phyloP scores from a whole-genome alignment of 2,888 invertebrate genomes.

The Dioctria linearis region DNA sequence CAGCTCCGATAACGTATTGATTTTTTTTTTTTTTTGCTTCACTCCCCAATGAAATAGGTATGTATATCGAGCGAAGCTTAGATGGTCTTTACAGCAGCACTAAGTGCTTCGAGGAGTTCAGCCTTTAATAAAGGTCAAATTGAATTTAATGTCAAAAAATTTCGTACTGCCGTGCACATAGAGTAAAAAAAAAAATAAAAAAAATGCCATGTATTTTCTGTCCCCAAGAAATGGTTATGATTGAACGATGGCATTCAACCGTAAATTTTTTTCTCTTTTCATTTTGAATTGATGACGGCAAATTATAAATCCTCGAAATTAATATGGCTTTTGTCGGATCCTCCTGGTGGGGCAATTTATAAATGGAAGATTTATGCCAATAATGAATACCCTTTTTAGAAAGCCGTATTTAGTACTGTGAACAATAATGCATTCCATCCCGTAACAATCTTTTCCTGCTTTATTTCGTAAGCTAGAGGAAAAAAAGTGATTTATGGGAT shows the following conservation, averaged over 20 bases:
- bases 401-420: too few species aligned
- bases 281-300: background rate
- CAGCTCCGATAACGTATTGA: conserved; percentile 33
- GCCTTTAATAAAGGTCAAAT: conserved; percentile 23
- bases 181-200: too few species aligned
- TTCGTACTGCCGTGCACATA: background rate
- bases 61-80: background rate
- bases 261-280: background rate
- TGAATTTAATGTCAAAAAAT: conserved; percentile 22
- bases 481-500: too few species aligned
- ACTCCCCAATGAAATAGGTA: conserved; percentile 1
- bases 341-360: too few species aligned
- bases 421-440: too few species aligned
- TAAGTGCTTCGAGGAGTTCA: background rate
- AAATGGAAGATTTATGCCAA: too few species aligned
- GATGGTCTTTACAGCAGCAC: background rate
- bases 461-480: too few species aligned
- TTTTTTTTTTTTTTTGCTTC: conserved; percentile 1
- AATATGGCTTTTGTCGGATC: background rate
- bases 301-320: conserved; percentile 1
- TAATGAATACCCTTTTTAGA: too few species aligned
- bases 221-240: conserved; percentile 10
- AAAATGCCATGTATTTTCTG: background rate
- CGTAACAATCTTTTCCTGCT: too few species aligned
- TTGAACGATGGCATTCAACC: conserved; percentile 10